phyloP scores from a whole-genome alignment of 1,140 invertebrate genomes.

The Caenorhabditis remanei region DNA sequence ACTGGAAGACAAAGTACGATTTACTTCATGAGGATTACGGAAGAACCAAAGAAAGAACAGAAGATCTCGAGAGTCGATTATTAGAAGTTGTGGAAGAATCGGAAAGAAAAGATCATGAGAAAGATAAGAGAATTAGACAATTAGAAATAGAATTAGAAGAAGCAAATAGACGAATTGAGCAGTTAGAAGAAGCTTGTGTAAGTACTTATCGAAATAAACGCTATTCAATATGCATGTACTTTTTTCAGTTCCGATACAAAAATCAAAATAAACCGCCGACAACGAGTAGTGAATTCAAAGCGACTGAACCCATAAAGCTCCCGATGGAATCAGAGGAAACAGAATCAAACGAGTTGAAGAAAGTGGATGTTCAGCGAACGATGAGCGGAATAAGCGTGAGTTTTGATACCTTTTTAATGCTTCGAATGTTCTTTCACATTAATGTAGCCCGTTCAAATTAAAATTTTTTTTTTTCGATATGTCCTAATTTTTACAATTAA shows the following conservation, averaged over 20 bases:
- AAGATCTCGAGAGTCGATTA: slow-evolving; percentile 46
- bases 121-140: slow-evolving; percentile 40
- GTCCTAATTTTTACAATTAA: too few relatives aligned
- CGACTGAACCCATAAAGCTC: not conserved
- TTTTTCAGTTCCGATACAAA: slow-evolving; percentile 42
- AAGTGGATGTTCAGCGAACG: not conserved
- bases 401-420: not conserved
- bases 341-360: not conserved
- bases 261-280: not conserved
- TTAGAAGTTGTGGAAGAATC: slow-evolving; percentile 52
- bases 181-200: slow-evolving; percentile 56
- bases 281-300: not conserved
- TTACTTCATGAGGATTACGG: slow-evolving; percentile 42
- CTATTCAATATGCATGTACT: too few relatives aligned
- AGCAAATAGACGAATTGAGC: not conserved
- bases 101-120: slow-evolving; percentile 34
- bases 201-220: not conserved
- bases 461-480: too few relatives aligned
- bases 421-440: too few relatives aligned
- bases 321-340: not conserved
- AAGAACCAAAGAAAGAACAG: not conserved
- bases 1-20: slow-evolving; percentile 59
- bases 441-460: too few relatives aligned
- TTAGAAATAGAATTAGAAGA: slow-evolving; percentile 20
- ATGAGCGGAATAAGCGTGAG: not conserved